Base-by-base conservation (phyloP, 1,140 invertebrate species). In the Drosophila insularis region DNA sequence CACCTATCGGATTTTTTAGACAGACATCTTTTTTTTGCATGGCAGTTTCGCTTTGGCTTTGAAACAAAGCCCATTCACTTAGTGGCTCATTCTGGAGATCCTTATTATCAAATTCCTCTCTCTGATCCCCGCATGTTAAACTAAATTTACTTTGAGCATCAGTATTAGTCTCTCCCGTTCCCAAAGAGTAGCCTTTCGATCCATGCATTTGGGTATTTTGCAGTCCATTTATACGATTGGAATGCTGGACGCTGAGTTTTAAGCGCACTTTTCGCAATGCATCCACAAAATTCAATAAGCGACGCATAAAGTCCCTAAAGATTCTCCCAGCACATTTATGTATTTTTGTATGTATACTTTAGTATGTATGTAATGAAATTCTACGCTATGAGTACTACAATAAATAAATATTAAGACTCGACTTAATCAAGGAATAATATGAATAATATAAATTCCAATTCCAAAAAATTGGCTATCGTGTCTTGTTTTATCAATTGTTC, bases 251-350 rank as follows among this genome's bases (percentile, higher is more conserved):
- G 10, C 32, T 10, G 1, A 72, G 21, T 8, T 58, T 63, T 0
- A 56, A 43, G 3, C 63, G 43, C 6, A 69, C 53, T 50, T 64
- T 76, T 13, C 65, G 62, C 2, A 81, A 32, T 2, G 46, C 53
- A 21, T 68, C 60, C 4, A 81, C 14, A 40, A 80, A 62, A 50
- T 50, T 61, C 0, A 53, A 11, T 6, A 80, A 19, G 6, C 63
- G 37, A 8, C 61, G 58, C 78, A 80, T 10, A 10, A 7, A 23
- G 1, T 1, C 17, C n/a, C 13, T 14, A 14, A 40, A 2, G 13
- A 40, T 23, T 23, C 2, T 23, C 23, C 2, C 1, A 13, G 11
- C 1, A 17, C 1, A 7, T n/a, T n/a, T 35, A n/a, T n/a, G 8
- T 56, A 11, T 56, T 4, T 37, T 17, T 37, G 60, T 60, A 2